Evolutionary conservation across 2,888 invertebrate species (phyloP), one percentile per base, ranked within the genome.

Genomic region (Dusona sp.): DNA sequence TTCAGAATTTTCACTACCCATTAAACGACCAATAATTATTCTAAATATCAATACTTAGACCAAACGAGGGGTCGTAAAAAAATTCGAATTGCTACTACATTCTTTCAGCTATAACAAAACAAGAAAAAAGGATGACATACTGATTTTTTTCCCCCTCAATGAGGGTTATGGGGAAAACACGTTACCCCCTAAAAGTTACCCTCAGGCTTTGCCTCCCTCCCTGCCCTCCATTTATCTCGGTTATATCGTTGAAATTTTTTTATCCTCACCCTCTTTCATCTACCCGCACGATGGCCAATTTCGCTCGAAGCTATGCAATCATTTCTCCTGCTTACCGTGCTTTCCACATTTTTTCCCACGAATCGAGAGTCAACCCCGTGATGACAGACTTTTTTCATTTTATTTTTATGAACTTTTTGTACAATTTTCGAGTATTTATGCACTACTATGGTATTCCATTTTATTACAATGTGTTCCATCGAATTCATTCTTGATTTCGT

Each of bases 221-320:
- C 64, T 64, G 9, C 13, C 36, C 79, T 9, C 75, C 70, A 77
- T 84, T 79, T 72, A 84, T 84, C 84, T 77, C 80, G 75, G 51
- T 80, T 80, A 84, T 72, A 38, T 48, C 75, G 68, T 51, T 38
- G 57, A 51, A 65, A 80, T 68, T 73, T 64, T 79, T 73, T 64
- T 79, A 51, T 57, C 48, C 64, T 33, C 29, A 13, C 22, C 22
- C 48, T 8, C 45, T 33, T 67, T n/a, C 78, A 25, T 22, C 78
- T 38, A 68, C 36, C 73, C 36, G 4, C 11, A 57, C 64, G 38
- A 25, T 79, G 45, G 72, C 38, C 81, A 81, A 74, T 42, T 29
- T 33, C 29, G 68, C n/a, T 61, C 57, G 38, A 25, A 36, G 54
- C 68, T 65, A 57, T 25, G 84, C 80, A 75, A 84, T 80, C 74